phyloP scores from a whole-genome alignment of 2,113 vertebrate genomes.

The Campylorhamphus procurvoides region DNA sequence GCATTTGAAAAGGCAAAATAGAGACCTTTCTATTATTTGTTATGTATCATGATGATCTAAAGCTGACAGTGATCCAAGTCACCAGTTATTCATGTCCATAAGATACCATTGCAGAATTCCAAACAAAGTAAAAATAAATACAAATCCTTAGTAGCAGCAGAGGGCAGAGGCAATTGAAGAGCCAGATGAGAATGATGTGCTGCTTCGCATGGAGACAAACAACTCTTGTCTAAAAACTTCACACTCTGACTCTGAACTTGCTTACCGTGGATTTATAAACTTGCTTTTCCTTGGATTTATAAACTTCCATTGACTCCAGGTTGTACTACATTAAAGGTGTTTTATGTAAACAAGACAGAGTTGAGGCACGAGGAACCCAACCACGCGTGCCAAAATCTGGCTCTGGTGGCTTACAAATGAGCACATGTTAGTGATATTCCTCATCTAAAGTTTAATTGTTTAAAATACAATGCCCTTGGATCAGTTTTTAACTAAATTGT shows the following conservation, averaged over 20 bases:
- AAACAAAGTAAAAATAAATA: not conserved
- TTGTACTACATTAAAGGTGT: not conserved
- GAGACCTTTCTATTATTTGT: not conserved
- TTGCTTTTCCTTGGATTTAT: not conserved
- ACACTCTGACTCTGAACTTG: not conserved
- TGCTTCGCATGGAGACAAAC: not conserved
- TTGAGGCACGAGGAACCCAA: not conserved
- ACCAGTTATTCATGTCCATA: not conserved
- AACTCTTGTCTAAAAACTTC: not conserved
- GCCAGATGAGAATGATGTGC: not conserved
- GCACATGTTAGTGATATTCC: rapidly evolving
- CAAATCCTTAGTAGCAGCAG: not conserved
- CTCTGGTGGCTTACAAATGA: not conserved
- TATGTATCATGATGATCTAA: not conserved
- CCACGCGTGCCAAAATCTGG: rapidly evolving
- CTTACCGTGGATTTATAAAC: not conserved
- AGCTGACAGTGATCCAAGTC: not conserved
- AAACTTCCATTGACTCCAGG: not conserved
- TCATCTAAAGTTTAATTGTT: not conserved
- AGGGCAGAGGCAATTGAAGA: not conserved
- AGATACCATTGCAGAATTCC: not conserved
- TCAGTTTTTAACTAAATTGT: not conserved
- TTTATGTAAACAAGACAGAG: not conserved
- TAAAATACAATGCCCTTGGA: not conserved
- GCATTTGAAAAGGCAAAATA: not conserved